Evolutionary conservation across 2,888 invertebrate species (phyloP).

Genomic region (Notodonta dromedarius): DNA sequence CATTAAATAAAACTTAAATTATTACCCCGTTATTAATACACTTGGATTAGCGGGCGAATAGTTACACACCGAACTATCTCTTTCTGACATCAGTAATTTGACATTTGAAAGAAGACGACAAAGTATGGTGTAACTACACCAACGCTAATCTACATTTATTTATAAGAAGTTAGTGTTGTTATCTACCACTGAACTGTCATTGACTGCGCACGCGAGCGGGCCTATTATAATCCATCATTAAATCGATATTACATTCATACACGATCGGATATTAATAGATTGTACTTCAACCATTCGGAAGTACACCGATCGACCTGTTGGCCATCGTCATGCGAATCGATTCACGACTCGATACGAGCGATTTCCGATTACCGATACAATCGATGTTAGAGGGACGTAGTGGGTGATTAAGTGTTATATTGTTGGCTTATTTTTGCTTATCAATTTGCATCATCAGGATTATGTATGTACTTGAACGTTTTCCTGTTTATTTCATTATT

Average conservation of each 20-base stretch:
- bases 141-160: too few species aligned
- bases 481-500: background rate
- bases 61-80: too few species aligned
- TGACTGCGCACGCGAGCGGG: too few species aligned
- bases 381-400: conserved; percentile 29
- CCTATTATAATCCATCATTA: background rate
- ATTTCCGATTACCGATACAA: conserved; percentile 42
- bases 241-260: background rate
- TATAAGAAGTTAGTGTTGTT: too few species aligned
- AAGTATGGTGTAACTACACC: too few species aligned
- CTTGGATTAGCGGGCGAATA: too few species aligned
- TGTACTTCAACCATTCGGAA: conserved; percentile 34
- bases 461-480: background rate
- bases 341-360: conserved; percentile 41
- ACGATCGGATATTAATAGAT: conserved; percentile 7
- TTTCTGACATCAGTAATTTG: too few species aligned
- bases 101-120: too few species aligned
- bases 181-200: too few species aligned
- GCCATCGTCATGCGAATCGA: conserved; percentile 38
- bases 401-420: conserved; percentile 33
- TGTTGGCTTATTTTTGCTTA: conserved; percentile 24
- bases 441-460: conserved; percentile 1
- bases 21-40: too few species aligned
- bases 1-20: too few species aligned
- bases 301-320: conserved; percentile 29